Conservation (phyloP, 2,888 invertebrate species). For the Campaea margaritaria region DNA sequence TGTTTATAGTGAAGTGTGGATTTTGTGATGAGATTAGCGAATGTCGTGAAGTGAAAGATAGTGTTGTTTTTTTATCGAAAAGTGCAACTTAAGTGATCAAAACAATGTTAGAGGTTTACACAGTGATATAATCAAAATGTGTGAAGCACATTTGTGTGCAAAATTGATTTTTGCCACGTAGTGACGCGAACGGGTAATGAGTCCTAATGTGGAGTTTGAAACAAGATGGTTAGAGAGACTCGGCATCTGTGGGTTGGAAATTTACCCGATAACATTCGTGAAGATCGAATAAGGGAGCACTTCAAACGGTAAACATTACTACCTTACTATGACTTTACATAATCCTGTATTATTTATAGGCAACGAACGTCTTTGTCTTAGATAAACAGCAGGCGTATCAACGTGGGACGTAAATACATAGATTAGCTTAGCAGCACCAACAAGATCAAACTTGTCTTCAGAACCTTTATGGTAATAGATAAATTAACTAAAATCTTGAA, state of each 20-base stretch:
- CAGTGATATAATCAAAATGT: slow-evolving; percentile 81
- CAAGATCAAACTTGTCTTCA: no score
- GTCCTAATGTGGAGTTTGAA: slow-evolving; percentile 96
- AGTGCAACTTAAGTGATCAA: slow-evolving; percentile 74
- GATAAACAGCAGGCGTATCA: no score
- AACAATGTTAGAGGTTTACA: slow-evolving; percentile 73
- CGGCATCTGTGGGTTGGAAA: slow-evolving; percentile 99
- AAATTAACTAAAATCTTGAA: no score
- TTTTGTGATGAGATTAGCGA: slow-evolving; percentile 82
- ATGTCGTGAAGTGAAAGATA: slow-evolving; percentile 82
- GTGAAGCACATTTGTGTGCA: slow-evolving; percentile 81
- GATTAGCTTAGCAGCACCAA: no score
- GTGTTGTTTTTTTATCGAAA: slow-evolving; percentile 71
- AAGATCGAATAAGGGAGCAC: slow-evolving; percentile 98
- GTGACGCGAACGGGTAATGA: slow-evolving; percentile 88
- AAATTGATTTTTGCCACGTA: slow-evolving; percentile 86
- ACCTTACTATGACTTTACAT: background rate
- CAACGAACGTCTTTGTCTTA: no score
- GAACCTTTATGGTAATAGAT: no score
- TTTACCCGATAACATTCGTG: slow-evolving; percentile 99
- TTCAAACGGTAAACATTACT: slow-evolving; percentile 94
- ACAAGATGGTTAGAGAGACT: slow-evolving; percentile 99
- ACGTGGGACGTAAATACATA: no score
- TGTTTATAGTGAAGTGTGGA: slow-evolving; percentile 83
- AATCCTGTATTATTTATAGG: no score